Evolutionary conservation across 1,140 invertebrate genomes (phyloP).

Genomic region (Lepidotrigona ventralis): DNA sequence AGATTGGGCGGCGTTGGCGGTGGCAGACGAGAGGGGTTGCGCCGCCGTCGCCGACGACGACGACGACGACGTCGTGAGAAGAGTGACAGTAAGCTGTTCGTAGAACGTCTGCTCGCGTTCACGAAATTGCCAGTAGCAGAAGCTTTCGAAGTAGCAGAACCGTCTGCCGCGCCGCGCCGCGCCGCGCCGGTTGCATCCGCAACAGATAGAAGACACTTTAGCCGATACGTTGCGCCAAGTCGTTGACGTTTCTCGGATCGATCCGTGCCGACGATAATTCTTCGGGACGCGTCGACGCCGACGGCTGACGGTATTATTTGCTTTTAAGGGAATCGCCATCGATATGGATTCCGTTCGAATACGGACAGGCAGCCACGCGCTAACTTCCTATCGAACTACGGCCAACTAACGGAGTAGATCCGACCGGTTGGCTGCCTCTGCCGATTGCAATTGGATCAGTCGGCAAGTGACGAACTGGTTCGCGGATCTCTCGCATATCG

Average conservation of each 20-base stretch:
- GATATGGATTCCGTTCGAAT: constrained; percentile 32
- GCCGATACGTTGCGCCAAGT: constrained; percentile 61
- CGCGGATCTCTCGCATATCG: no score
- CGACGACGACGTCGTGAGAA: constrained; percentile 3
- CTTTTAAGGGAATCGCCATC: constrained; percentile 20
- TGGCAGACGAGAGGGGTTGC: neutral
- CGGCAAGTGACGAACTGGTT: neutral
- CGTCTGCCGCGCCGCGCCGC: constrained; percentile 49
- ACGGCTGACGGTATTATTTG: constrained; percentile 36
- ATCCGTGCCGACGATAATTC: constrained; percentile 47
- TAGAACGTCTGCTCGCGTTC: constrained; percentile 58
- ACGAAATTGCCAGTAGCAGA: constrained; percentile 62
- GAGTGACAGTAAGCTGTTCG: constrained; percentile 58
- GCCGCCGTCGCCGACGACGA: constrained; percentile 2
- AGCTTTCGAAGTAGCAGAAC: constrained; percentile 57
- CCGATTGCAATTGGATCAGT: neutral
- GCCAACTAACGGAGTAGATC: neutral
- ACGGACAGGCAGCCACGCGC: neutral
- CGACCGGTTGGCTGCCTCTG: no score
- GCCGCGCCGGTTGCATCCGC: constrained; percentile 53
- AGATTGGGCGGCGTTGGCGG: no score
- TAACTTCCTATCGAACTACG: neutral
- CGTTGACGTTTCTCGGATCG: constrained; percentile 60
- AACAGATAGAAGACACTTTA: constrained; percentile 67
- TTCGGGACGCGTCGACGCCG: constrained; percentile 15